These are phyloP conservation scores for Coturnix japonica DNA, from an alignment of 2,113 vertebrate genomes.

Conservation along the genomic window DNA sequence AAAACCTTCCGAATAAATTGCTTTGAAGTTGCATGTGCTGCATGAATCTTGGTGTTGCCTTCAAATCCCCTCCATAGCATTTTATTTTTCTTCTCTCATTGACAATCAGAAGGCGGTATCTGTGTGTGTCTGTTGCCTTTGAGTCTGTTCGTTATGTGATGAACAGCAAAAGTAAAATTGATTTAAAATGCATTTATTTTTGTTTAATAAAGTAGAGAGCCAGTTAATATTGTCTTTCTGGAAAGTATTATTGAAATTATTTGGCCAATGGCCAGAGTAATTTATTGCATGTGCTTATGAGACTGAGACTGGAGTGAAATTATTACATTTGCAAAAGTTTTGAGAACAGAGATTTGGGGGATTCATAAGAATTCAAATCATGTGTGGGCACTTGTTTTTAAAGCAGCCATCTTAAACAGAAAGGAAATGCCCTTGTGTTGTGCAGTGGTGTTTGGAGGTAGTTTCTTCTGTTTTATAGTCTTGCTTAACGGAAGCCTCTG, in stretches of 20 bases:
- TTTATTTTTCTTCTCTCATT: neutral
- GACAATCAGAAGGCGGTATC: neutral
- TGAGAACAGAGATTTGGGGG: neutral
- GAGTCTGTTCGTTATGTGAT: neutral
- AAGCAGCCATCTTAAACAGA: neutral
- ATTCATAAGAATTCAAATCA: neutral
- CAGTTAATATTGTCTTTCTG: neutral
- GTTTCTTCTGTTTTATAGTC: neutral
- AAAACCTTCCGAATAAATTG: neutral
- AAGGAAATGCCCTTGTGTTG: neutral
- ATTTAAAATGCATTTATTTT: neutral
- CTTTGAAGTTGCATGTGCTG: neutral
- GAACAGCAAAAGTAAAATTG: neutral
- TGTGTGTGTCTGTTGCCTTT: neutral
- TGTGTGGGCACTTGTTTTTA: neutral
- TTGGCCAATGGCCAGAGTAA: neutral
- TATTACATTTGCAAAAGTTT: neutral
- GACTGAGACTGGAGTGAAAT: neutral
- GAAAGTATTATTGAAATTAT: neutral
- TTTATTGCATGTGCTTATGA: neutral
- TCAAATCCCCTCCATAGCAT: neutral
- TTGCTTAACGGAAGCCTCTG: neutral
- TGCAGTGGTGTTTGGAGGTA: neutral
- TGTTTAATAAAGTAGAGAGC: neutral
- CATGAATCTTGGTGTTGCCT: neutral